A percentile compares a stretch with the other conserved stretches of the same genome.
phyloP scores from a whole-genome alignment of 2,888 invertebrate species.

The Petrophora chlorosata region DNA sequence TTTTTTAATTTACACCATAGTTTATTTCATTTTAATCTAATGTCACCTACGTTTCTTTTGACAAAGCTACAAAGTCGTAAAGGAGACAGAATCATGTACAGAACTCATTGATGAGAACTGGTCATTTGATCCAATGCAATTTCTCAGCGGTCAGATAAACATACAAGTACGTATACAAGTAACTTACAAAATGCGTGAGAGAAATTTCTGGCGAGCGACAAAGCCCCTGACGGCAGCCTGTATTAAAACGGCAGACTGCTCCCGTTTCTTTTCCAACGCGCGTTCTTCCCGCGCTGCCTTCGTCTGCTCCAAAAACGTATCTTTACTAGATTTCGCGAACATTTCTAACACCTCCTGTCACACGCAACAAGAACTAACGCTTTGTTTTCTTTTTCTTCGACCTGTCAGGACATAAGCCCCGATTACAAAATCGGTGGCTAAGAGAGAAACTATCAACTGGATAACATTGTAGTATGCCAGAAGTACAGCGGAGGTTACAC shows the following conservation, averaged over 20 bases:
- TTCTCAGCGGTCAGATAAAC: no score
- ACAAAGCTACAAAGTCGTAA: no score
- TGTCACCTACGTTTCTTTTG: no score
- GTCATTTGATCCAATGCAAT: no score
- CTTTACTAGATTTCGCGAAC: conserved; percentile 84
- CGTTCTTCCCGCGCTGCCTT: conserved; percentile 96
- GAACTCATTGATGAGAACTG: no score
- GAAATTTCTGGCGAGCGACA: conserved; percentile 86
- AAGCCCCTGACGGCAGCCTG: conserved; percentile 91
- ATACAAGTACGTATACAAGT: neutral
- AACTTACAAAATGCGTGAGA: conserved; percentile 88
- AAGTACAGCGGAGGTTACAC: conserved; percentile 29
- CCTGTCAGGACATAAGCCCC: conserved; percentile 54
- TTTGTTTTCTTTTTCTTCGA: conserved; percentile 62
- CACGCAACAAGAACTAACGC: conserved; percentile 42
- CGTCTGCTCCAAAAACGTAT: conserved; percentile 93
- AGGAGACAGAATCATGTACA: no score
- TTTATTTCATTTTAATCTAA: no score
- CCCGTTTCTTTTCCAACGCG: conserved; percentile 91
- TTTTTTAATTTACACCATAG: no score
- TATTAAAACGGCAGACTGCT: conserved; percentile 88
- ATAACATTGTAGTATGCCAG: conserved; percentile 34
- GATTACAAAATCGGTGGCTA: conserved; percentile 3
- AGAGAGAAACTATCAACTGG: conserved; percentile 27
- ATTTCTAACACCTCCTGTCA: conserved; percentile 49